Base-by-base conservation (phyloP, 2,113 vertebrate species). In the Oxyura jamaicensis region DNA sequence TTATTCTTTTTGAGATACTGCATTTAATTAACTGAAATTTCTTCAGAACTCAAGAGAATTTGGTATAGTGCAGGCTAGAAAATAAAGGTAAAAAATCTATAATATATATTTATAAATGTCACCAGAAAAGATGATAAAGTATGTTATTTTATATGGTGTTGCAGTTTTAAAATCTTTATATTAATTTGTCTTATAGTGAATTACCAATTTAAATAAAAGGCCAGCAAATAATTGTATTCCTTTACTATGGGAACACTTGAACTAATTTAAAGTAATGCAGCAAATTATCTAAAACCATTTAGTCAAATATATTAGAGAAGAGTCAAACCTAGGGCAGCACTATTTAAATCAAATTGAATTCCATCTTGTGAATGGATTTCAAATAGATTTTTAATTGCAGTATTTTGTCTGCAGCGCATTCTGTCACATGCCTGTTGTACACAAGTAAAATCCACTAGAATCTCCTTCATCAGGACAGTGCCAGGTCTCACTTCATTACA, bases 301-400 rank as follows among this genome's bases (percentile, higher is more conserved):
- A 92, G 88, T 91, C 48, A 91, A 91, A 92, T 77, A 89, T 5
- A 85, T 39, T 52, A 86, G 36, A 91, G 67, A 92, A 62, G 55
- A 80, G 88, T 95, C 88, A 97, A 93, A 93, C 56, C 25, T 42
- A 72, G 95, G 80, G 77, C 91, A 96, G 7, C n/a, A 33, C 46
- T 85, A 67, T 83, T 96, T 91, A 88, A 95, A 95, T 71, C 48
- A 94, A 94, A 96, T 93, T 81, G 33, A 95, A 92, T 93, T 91
- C 59, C 46, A 80, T 74, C 74, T 67, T 91, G 65, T 95, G 42
- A 96, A 95, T 59, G 39, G 65, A 84, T 91, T 96, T 89, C 84
- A 97, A 93, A 96, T 77, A 93, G 91, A 86, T 84, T 95, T 96
- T 96, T 96, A 95, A 91, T 94, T 56, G 42, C 73, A 58, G 11